Evolutionary conservation across 2,113 vertebrate species (phyloP), one percentile per base, ranked within the genome.

Genomic region (Prunella fulvescens): DNA sequence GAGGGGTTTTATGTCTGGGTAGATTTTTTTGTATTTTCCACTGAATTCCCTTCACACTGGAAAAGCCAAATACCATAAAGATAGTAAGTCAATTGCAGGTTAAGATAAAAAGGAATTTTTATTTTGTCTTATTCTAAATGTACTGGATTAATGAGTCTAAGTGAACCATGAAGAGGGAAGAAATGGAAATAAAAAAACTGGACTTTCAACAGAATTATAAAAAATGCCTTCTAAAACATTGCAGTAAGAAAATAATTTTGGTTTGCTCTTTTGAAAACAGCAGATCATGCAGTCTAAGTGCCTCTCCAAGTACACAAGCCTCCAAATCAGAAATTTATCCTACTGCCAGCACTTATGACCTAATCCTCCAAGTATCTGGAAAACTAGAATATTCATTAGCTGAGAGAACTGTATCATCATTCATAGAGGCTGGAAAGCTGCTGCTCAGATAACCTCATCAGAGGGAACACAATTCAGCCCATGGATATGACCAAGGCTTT

Each of bases 291-390:
- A 89, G 50, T 6, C 19, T 71, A 81, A 96, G 66, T 82, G 73
- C 79, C 86, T 94, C 88, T 89, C 4, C 2, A 42, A 66, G n/a
- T 88, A 66, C 69, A 53, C 67, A 95, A 82, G 50, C 42, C 51
- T 95, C 56, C 18, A 86, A 80, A 70, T 62, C 79, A 91, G 45
- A 66, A 84, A 85, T 54, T 19, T 50, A 31, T 20, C 45, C 67
- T 31, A 31, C 28, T 12, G 56, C 92, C 92, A 96, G 64, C 50
- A 33, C 42, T n/a, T n/a, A 88, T 96, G 96, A 95, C 44, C 85
- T 96, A 93, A 96, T 37, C 61, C 54, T 76, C 39, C 54, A 94
- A 96, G 70, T 80, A 96, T 96, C 66, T 95, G 91, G 77, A 89
- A 94, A 94, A 67, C 35, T 2, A 86, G 33, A 94, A 69, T 67